Base-by-base conservation (phyloP, 2,113 vertebrate genomes). In the Epinephelus moara region DNA sequence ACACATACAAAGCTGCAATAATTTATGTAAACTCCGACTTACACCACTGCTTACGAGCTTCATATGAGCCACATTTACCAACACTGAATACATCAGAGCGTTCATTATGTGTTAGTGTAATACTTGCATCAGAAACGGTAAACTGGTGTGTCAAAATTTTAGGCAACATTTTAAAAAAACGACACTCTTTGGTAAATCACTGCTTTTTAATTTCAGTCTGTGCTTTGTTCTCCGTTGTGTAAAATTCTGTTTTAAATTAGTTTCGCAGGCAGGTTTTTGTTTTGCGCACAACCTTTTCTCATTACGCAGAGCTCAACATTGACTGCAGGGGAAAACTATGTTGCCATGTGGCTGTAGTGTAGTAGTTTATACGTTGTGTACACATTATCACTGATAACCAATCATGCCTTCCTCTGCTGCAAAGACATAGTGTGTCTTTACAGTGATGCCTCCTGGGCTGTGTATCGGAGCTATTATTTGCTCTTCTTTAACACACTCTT, bases 311-410 rank as follows among this genome's bases (percentile, higher is more conserved):
- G 60, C 66, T 60, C 30, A 63, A 30, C 19, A 76, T 25, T 71
- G 71, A 68, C 74, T 69, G 49, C 50, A 47, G 37, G 55, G 21
- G 45, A 62, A 67, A 79, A 56, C 66, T 75, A 84, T 55, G 57
- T 17, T n/a, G 47, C 66, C 45, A 17, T 80, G 68, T 82, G 42
- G 84, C 78, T 83, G 12, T 53, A 76, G 74, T 56, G 70, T 85
- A 50, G 56, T 33, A 64, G 70, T 25, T 47, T n/a, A 37, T 6
- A 64, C 42, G 11, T 40, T 52, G 23, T 25, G 30, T 19, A 66
- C 13, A 75, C 37, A 37, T 55, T 50, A 40, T 14, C 59, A 55
- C 50, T 57, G 59, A 67, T 68, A 5, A 59, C 11, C 50, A 10
- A 53, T 52, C 0, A 66, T 33, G 11, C 15, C 6, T 50, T 27